Percentiles rank a stretch among this genome's conserved stretches.
Evolutionary conservation across 1,140 invertebrate species (phyloP).

Genomic region (Nylanderia fulva): DNA sequence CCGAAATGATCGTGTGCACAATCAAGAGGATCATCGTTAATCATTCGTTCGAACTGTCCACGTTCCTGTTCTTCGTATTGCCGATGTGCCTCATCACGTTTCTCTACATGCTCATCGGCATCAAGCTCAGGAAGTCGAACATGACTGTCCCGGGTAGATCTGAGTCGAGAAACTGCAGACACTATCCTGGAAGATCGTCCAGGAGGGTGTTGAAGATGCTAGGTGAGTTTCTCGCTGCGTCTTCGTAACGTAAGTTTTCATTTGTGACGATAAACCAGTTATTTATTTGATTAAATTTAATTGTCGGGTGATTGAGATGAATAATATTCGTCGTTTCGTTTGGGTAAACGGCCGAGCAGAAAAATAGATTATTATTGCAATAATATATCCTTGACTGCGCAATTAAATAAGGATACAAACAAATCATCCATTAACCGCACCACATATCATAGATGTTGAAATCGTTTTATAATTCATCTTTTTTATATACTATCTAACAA

Average conservation of each 20-base stretch:
- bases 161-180: constrained; percentile 74
- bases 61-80: constrained; percentile 93
- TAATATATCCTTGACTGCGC: not conserved
- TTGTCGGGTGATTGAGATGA: not conserved
- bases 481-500: not conserved
- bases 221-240: constrained; percentile 86
- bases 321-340: too few species aligned
- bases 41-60: constrained; percentile 94
- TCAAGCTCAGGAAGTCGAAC: constrained; percentile 90
- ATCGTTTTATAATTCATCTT: constrained; percentile 24
- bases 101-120: constrained; percentile 93
- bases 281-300: not conserved
- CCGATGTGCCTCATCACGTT: constrained; percentile 95
- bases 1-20: constrained; percentile 86
- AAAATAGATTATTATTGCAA: not conserved
- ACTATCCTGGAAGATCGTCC: constrained; percentile 83
- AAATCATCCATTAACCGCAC: not conserved
- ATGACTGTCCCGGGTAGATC: constrained; percentile 78
- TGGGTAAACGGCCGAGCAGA: not conserved
- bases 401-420: not conserved
- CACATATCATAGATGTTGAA: too few species aligned
- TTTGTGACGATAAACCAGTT: not conserved
- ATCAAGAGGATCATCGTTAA: constrained; percentile 88
- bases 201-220: constrained; percentile 89
- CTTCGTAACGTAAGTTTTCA: too few species aligned